A percentile compares a stretch with the other conserved stretches of the same genome.
Conservation (phyloP, 2,888 invertebrate species). For the Alitta virens region DNA sequence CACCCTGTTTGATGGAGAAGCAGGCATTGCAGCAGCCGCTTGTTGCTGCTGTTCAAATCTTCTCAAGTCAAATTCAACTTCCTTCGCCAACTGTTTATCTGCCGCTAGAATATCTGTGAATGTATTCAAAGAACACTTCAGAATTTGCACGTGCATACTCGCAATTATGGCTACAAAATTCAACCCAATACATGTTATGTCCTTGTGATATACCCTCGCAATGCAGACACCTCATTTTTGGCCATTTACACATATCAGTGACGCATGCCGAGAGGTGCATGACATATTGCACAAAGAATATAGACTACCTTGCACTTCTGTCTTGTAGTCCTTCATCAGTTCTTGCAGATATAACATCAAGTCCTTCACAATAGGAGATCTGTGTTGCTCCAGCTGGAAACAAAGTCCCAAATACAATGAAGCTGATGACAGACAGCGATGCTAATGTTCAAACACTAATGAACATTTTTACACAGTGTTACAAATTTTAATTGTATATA, state of each 20-base stretch:
- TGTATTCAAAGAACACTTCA: no score
- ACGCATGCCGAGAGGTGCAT: background rate
- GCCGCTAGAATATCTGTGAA: slow-evolving; percentile 56
- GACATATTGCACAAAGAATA: background rate
- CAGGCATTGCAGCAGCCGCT: slow-evolving; percentile 2
- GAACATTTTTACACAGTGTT: no score
- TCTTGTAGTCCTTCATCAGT: slow-evolving; percentile 59
- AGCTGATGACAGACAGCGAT: no score
- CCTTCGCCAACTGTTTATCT: slow-evolving; percentile 57
- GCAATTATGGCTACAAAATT: no score
- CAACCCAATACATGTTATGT: no score
- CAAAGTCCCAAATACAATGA: no score
- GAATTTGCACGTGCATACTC: no score
- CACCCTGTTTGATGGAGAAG: no score
- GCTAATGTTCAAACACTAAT: no score
- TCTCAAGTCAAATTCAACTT: slow-evolving; percentile 58
- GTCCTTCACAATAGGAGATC: slow-evolving; percentile 57
- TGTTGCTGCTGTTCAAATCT: slow-evolving; percentile 46
- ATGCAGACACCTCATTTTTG: no score
- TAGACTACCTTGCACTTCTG: slow-evolving; percentile 57
- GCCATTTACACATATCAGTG: background rate
- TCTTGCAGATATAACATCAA: slow-evolving; percentile 59
- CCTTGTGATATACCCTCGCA: no score
- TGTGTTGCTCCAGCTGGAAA: slow-evolving; percentile 57
- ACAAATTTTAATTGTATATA: no score